Evolutionary conservation across 2,888 invertebrate genomes (phyloP), one percentile per base, ranked within the genome.

Genomic region (Drosophila mimica): DNA sequence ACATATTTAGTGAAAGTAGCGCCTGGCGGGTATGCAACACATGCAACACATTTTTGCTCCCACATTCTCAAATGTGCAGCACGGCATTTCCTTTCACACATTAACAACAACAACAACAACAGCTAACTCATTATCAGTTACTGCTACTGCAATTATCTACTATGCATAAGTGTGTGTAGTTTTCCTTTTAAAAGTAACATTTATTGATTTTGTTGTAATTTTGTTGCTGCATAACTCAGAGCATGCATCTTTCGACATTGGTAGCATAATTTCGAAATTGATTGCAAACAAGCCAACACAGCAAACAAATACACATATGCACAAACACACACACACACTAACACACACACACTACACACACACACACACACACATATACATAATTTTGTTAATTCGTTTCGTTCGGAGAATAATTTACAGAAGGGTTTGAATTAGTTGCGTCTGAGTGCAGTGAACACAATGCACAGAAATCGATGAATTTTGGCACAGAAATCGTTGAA

Each of bases 391-490:
- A 56, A 56, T 62, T 69, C 52, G 38, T 46, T 66, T 60, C 38
- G 38, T 38, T 68, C 20, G 33, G 34, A 62, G 56, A 59, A 69
- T 81, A 88, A 91, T 90, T 92, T 91, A 91, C 91, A 92, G 91
- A 92, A 91, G 89, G 83, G 83, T 82, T 89, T 89, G 84, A 88
- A 74, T 58, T 63, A 25, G 60, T 64, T 64, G 64, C 36, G 68
- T 73, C 62, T 66, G 53, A 76, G 59, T 74, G 49, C 31, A 20
- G 36, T 17, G 43, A 67, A 61, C 31, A 30, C 46, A 68, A 46
- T 87, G 75, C 80, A 84, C 84, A 90, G 91, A 92, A 91, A 91
- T 91, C 91, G 85, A 91, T 91, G 89, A 83, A 87, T 83, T 90
- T 87, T 82, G 63, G 33, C 53, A 57, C 43, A 57, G 36, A 43